These are phyloP conservation scores for Myoxocephalus aenaeus DNA, from an alignment of 2,797 vertebrate genomes.

Conservation along the genomic window DNA sequence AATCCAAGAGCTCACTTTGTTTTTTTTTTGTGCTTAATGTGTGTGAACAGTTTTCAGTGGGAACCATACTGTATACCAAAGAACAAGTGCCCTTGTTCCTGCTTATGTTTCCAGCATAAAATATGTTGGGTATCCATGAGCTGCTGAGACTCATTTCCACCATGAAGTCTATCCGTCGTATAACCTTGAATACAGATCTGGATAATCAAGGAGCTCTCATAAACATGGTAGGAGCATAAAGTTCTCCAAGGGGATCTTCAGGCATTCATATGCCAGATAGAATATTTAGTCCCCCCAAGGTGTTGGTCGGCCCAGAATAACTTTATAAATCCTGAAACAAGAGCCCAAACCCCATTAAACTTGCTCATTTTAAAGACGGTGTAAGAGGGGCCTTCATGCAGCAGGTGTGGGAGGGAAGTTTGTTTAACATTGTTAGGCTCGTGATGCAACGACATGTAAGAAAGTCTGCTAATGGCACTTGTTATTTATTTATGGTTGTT, in stretches of 20 bases:
- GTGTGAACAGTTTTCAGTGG: background rate
- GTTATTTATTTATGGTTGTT: background rate
- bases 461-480: background rate
- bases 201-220: background rate
- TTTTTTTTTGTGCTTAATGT: background rate
- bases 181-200: constrained; percentile 5
- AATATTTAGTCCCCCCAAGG: constrained; percentile 27
- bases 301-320: constrained; percentile 9
- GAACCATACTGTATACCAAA: background rate
- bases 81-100: background rate
- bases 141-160: background rate
- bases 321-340: background rate
- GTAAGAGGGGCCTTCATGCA: background rate
- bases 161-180: constrained; percentile 5
- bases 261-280: background rate
- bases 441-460: background rate
- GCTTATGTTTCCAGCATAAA: background rate
- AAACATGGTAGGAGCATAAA: background rate
- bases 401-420: background rate
- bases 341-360: background rate
- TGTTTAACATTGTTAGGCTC: background rate
- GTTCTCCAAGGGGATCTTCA: background rate
- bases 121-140: background rate
- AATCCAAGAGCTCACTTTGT: background rate
- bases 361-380: constrained; percentile 4